phyloP scores from a whole-genome alignment of 2,797 vertebrate genomes.

The Rhynchonycteris naso region DNA sequence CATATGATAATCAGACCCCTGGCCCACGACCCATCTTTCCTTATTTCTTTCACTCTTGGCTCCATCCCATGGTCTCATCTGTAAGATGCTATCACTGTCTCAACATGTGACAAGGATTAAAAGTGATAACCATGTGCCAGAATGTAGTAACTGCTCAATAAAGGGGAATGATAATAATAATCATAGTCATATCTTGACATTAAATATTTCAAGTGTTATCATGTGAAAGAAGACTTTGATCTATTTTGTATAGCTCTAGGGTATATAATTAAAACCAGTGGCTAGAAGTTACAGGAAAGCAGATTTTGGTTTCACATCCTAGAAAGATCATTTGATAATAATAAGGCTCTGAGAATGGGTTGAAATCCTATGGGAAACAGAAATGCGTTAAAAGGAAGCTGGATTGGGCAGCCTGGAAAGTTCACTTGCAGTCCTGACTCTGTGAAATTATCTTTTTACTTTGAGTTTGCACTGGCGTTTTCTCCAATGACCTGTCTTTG shows the following conservation, averaged over 20 bases:
- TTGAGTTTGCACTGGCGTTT: background rate
- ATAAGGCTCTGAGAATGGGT: background rate
- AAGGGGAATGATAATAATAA: conserved; percentile 32
- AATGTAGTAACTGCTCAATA: conserved; percentile 62
- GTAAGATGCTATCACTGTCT: background rate
- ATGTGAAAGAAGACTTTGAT: conserved; percentile 58
- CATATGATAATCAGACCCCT: background rate
- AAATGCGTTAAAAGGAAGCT: background rate
- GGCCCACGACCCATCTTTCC: background rate
- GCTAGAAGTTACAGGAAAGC: background rate
- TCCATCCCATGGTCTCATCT: background rate
- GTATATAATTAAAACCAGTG: conserved; percentile 59
- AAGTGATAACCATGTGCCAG: background rate
- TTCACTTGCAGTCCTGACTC: background rate
- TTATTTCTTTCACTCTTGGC: no score
- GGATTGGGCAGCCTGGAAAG: background rate
- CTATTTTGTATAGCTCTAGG: conserved; percentile 41
- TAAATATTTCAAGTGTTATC: conserved; percentile 60
- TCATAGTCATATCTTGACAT: conserved; percentile 39
- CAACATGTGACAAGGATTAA: background rate
- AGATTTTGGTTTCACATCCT: conserved; percentile 59
- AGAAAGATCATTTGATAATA: background rate
- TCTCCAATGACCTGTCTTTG: background rate
- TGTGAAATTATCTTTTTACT: background rate
- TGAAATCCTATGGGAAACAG: background rate